Evolutionary conservation across 1,140 invertebrate genomes (phyloP).

Genomic region (Camponotus vicinus): DNA sequence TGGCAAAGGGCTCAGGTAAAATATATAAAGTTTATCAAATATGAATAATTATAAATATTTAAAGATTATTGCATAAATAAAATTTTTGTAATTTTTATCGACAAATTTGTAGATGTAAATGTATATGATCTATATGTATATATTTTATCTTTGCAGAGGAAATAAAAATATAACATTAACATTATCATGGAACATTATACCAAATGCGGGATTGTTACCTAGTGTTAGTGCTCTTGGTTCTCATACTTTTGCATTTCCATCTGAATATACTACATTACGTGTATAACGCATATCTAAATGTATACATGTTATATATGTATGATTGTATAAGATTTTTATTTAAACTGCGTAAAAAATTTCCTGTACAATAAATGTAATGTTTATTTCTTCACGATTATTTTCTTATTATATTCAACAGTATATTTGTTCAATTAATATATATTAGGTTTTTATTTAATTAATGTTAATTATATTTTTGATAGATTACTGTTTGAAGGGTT

Average conservation of each 20-base stretch:
- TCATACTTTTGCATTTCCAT: constrained; percentile 96
- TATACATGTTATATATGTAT: constrained; percentile 50
- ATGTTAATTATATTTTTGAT: neutral
- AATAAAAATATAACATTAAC: constrained; percentile 97
- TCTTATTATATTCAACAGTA: neutral
- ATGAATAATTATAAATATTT: neutral
- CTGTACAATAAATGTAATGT: constrained; percentile 67
- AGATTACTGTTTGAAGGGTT: constrained; percentile 1
- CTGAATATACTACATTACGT: constrained; percentile 93
- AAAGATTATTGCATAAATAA: neutral
- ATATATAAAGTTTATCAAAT: neutral
- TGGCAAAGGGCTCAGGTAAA: constrained; percentile 97
- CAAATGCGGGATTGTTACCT: constrained; percentile 98
- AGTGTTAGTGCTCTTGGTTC: constrained; percentile 93
- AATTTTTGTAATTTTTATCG: neutral
- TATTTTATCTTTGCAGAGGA: constrained; percentile 89
- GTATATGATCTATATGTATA: neutral
- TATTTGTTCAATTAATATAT: neutral
- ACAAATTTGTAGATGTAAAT: constrained; percentile 21
- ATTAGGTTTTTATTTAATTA: neutral
- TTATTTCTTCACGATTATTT: constrained; percentile 56
- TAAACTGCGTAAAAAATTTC: constrained; percentile 61
- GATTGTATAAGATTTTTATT: constrained; percentile 63
- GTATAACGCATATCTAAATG: constrained; percentile 86
- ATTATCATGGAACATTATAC: constrained; percentile 99